phyloP scores from a whole-genome alignment of 1,140 invertebrate species.

The Drosophila aff. region DNA sequence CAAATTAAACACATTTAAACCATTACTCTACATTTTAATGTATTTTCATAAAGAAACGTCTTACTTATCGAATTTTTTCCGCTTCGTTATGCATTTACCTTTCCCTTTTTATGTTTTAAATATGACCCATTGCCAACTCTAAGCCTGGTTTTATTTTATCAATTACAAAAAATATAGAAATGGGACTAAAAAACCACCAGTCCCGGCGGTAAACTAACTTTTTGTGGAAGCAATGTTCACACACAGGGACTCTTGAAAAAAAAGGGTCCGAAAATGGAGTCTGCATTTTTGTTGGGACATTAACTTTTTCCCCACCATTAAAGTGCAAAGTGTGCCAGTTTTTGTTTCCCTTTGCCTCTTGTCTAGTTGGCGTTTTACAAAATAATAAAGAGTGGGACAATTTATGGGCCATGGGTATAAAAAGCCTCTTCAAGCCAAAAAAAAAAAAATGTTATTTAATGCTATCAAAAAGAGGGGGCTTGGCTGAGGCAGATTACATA shows the following conservation, averaged over 20 bases:
- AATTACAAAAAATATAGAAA: not conserved
- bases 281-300: conserved; percentile 30
- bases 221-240: conserved; percentile 14
- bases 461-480: conserved; percentile 1
- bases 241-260: not conserved
- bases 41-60: too few relatives aligned
- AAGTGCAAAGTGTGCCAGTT: conserved; percentile 35
- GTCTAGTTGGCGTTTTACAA: conserved; percentile 56
- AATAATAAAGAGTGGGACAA: conserved; percentile 77
- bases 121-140: not conserved
- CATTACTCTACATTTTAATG: too few relatives aligned
- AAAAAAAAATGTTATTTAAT: conserved; percentile 71
- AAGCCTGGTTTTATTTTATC: not conserved
- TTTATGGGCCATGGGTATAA: conserved; percentile 49
- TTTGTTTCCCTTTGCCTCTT: conserved; percentile 22
- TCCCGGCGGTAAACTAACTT: conserved; percentile 31
- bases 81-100: too few relatives aligned
- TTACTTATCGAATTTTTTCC: too few relatives aligned
- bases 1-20: too few relatives aligned
- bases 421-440: conserved; percentile 50
- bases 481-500: conserved; percentile 32
- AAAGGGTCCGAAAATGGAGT: conserved; percentile 1
- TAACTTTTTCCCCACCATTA: conserved; percentile 45
- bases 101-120: too few relatives aligned
- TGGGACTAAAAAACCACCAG: not conserved